These are phyloP conservation scores for Phoxinus phoxinus DNA, from an alignment of 2,113 vertebrate genomes.

Conservation along the genomic window DNA sequence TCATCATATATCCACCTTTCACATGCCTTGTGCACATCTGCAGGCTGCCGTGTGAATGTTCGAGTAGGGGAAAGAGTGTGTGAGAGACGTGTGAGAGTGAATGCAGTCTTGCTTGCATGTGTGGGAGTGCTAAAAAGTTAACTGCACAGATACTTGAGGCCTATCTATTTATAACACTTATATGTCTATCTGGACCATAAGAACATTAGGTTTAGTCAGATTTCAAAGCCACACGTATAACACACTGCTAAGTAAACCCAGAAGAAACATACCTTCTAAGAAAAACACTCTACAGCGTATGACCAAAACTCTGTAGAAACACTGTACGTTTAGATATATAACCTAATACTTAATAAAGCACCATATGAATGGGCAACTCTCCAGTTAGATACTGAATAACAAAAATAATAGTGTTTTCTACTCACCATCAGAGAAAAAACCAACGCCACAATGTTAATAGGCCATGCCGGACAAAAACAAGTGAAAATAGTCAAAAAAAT, in stretches of 20 bases:
- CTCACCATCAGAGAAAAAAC: constrained; percentile 87
- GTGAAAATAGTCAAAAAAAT: constrained; percentile 83
- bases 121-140: constrained; percentile 6
- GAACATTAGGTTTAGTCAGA: constrained; percentile 45
- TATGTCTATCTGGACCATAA: constrained; percentile 49
- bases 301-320: background rate
- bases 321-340: background rate
- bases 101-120: constrained; percentile 45
- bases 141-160: constrained; percentile 44
- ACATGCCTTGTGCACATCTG: background rate
- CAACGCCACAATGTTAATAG: constrained; percentile 86
- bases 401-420: background rate
- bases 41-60: background rate
- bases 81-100: constrained; percentile 12
- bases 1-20: background rate
- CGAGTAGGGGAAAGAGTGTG: constrained; percentile 15
- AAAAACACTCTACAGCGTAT: background rate
- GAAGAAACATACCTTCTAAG: background rate
- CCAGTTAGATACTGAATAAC: background rate
- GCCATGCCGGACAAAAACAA: constrained; percentile 87
- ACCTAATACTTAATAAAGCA: background rate
- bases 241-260: background rate
- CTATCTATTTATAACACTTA: constrained; percentile 57
- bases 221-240: constrained; percentile 44
- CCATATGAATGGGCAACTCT: background rate